Conservation (phyloP, 2,888 invertebrate species). For the Drosophila parthenogenetica region DNA sequence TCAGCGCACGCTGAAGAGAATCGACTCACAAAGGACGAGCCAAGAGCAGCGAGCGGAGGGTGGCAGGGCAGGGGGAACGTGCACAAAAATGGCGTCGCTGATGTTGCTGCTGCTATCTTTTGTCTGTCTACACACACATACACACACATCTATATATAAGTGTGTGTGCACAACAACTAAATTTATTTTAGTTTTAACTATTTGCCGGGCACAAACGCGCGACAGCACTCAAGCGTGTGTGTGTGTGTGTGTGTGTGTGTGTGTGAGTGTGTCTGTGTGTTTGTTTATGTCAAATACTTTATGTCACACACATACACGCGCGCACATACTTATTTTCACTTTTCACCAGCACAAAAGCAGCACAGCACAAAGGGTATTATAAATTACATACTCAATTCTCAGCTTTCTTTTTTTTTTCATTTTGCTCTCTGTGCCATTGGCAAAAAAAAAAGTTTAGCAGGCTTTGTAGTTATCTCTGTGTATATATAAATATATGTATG, state of each 20-base stretch:
- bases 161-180: conserved; percentile 54
- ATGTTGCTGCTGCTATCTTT: conserved; percentile 58
- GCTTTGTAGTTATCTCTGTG: conserved; percentile 21
- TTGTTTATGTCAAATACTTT: conserved; percentile 22
- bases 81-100: conserved; percentile 70
- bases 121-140: conserved; percentile 41
- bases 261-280: conserved; percentile 34
- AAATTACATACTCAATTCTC: conserved; percentile 72
- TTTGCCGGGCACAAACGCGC: conserved; percentile 69
- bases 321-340: conserved; percentile 76
- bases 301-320: conserved; percentile 55
- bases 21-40: conserved; percentile 34
- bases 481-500: conserved; percentile 7
- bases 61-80: conserved; percentile 16
- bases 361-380: conserved; percentile 77
- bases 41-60: conserved; percentile 19
- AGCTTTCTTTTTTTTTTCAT: conserved; percentile 27
- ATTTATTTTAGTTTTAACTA: conserved; percentile 81
- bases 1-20: conserved; percentile 54
- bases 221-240: conserved; percentile 26
- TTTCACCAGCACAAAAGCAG: conserved; percentile 71
- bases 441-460: conserved; percentile 34
- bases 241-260: conserved; percentile 35
- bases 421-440: conserved; percentile 54
- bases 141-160: conserved; percentile 16